Base-by-base conservation (phyloP, 2,888 invertebrate genomes). In the Romanomermis culicivorax region DNA sequence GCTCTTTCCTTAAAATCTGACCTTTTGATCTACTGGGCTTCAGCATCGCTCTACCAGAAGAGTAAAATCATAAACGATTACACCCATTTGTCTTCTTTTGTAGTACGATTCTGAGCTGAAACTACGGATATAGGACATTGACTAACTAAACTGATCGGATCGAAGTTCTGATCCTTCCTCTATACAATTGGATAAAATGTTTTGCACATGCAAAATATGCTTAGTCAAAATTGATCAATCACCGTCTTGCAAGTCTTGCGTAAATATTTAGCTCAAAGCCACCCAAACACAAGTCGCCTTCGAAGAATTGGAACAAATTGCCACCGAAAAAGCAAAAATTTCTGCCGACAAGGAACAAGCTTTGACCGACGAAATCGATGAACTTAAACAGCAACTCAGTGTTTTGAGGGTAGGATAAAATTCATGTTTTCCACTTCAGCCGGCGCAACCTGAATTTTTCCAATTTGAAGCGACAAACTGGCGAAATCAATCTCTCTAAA, bases 371-470 rank as follows among this genome's bases (percentile, higher is more conserved):
- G 54, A 56, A 26, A 55, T 50, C 24, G 54, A 56, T 20, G 42
- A 56, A 14, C 27, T 56, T 20, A 55, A 56, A 36, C 45, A 56
- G 20, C 55, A 56, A 36, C 4, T 56, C 17, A 56, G 54, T 42
- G 26, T 23, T 7, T 36, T 56, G 26, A 29, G 56, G 29, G 56
- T 56, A 51, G 3, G 17, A n/a, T 43, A 23, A 11, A 29, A 47
- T 42, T 36, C 36, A 36, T 11, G 11, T 36, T 36, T 36, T 17
- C 17, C 36, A 36, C 11, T 36, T 36, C 36, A 36, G 17, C 36
- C 17, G 36, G 7, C 7, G 11, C 36, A 11, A 36, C 17, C 17
- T 36, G 7, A 36, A 36, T 36, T 23, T 47, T 47, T 47, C 47
- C 36, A 7, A 11, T 25, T 27, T 27, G 25, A 11, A 49, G 50